Evolutionary conservation across 1,140 invertebrate species (phyloP), one percentile per base, ranked within the genome.

Genomic region (Myzus persicae): DNA sequence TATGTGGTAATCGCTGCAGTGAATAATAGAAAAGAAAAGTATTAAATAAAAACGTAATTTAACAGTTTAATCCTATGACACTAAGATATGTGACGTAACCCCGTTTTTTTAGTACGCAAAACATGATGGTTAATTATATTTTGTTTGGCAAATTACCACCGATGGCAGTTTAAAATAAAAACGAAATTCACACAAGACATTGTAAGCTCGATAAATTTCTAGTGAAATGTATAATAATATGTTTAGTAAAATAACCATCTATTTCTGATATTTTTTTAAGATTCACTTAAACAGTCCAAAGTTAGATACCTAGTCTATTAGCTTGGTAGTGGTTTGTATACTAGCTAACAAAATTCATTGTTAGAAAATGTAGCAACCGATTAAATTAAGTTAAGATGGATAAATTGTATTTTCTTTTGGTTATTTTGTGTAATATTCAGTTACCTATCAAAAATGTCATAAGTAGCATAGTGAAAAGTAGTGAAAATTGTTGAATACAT

Each of bases 111-210:
- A 87, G 14, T 87, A 46, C 44, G 44, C 14, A 87, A 48, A 48
- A 36, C 31, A 24, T 31, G 31, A 24, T 31, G 31, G 31, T 87
- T 87, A 87, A 87, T 46, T 87, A 48, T 87, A 87, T 46, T 87
- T 87, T n/a, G 14, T 48, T 46, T 87, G 85, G 85, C 85, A 87
- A 87, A n/a, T 87, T 46, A n/a, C 42, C 44, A 87, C 31, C 46
- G 44, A 36, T 87, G 42, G 2, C 14, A 8, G 6, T 8, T 46
- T 9, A 48, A 87, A 87, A 87, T n/a, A 46, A 46, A 87, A 87
- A 87, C 2, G 20, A 46, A 48, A 11, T 9, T 36, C 20, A 18
- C 22, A 48, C n/a, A 87, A 87, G 14, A 46, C 11, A n/a, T 87
- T 48, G 22, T n/a, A 87, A 87, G 18, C 18, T 46, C 31, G 44